These are phyloP conservation scores for Hypothenemus hampei DNA, from an alignment of 1,140 invertebrate species.

Conservation along the genomic window DNA sequence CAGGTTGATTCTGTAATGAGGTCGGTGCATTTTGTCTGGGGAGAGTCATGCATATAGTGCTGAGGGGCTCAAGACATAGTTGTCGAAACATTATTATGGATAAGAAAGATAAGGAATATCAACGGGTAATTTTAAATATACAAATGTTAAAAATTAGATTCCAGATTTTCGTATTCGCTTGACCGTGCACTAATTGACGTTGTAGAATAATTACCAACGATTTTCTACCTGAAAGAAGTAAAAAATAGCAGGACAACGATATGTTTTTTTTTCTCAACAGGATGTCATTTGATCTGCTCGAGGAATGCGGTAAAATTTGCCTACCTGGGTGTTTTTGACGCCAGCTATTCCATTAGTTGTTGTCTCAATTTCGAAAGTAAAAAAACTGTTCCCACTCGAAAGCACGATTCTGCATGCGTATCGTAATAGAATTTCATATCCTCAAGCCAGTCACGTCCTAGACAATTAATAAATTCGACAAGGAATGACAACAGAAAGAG, in stretches of 20 bases:
- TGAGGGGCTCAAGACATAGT: not conserved
- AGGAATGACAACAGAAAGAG: slow-evolving; percentile 2
- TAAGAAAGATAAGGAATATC: not conserved
- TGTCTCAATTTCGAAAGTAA: not conserved
- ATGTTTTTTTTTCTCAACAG: slow-evolving; percentile 15
- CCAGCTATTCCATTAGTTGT: not conserved
- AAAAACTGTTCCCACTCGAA: no score
- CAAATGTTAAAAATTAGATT: slow-evolving; percentile 9
- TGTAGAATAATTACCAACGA: slow-evolving; percentile 18
- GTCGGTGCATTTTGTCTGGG: slow-evolving; percentile 7
- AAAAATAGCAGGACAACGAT: slow-evolving; percentile 16
- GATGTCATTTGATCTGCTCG: slow-evolving; percentile 24
- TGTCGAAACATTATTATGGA: no score
- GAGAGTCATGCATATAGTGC: not conserved
- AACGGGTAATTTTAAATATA: slow-evolving; percentile 1
- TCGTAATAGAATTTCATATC: no score
- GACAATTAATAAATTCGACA: slow-evolving; percentile 3
- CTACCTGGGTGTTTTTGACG: slow-evolving; percentile 17
- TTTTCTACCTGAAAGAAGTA: slow-evolving; percentile 21
- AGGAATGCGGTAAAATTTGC: slow-evolving; percentile 17
- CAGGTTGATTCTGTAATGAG: slow-evolving; percentile 11
- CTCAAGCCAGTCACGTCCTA: slow-evolving; percentile 1
- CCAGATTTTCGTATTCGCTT: slow-evolving; percentile 5
- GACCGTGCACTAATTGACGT: slow-evolving; percentile 16
- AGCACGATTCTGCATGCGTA: no score